Percentiles rank a stretch among this genome's conserved stretches.
phyloP scores from a whole-genome alignment of 2,797 vertebrate species.

The Xenentodon cancila region DNA sequence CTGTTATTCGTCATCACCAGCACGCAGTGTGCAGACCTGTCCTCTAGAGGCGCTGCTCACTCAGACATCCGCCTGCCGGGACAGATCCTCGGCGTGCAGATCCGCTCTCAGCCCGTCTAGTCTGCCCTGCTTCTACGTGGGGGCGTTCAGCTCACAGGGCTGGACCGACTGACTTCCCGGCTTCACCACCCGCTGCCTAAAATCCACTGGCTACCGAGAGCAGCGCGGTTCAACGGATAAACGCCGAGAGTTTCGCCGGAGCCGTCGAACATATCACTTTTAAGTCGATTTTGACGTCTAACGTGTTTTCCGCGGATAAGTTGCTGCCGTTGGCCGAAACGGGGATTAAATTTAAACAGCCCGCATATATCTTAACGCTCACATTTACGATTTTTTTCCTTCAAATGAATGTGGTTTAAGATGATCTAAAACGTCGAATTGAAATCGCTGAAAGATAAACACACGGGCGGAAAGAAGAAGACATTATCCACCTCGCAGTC shows the following conservation, averaged over 20 bases:
- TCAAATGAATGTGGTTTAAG: conserved; percentile 15
- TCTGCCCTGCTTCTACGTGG: conserved; percentile 58
- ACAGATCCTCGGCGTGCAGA: conserved; percentile 57
- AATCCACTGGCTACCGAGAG: conserved; percentile 21
- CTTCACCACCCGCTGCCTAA: conserved; percentile 38
- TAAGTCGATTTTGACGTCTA: conserved; percentile 10
- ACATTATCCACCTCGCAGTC: conserved; percentile 1
- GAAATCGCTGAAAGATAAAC: conserved; percentile 7
- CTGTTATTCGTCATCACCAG: no score
- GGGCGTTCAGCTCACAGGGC: conserved; percentile 51
- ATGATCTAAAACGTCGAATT: conserved; percentile 8
- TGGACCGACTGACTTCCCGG: conserved; percentile 39
- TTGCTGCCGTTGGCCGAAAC: conserved; percentile 31
- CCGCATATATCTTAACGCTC: conserved; percentile 73
- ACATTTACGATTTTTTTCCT: conserved; percentile 17
- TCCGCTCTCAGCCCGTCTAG: conserved; percentile 37
- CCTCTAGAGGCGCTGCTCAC: conserved; percentile 65
- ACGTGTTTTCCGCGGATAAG: conserved; percentile 28
- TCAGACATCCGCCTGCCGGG: conserved; percentile 31
- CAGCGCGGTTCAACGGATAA: conserved; percentile 22
- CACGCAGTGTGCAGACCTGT: conserved; percentile 11
- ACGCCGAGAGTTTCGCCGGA: conserved; percentile 22
- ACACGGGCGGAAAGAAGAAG: conserved; percentile 12
- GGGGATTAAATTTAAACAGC: conserved; percentile 59
- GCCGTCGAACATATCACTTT: conserved; percentile 2